Percentiles rank a stretch among this genome's conserved stretches.
These are phyloP conservation scores for Zosterops borbonicus DNA, from an alignment of 2,113 vertebrate species.

Conservation along the genomic window DNA sequence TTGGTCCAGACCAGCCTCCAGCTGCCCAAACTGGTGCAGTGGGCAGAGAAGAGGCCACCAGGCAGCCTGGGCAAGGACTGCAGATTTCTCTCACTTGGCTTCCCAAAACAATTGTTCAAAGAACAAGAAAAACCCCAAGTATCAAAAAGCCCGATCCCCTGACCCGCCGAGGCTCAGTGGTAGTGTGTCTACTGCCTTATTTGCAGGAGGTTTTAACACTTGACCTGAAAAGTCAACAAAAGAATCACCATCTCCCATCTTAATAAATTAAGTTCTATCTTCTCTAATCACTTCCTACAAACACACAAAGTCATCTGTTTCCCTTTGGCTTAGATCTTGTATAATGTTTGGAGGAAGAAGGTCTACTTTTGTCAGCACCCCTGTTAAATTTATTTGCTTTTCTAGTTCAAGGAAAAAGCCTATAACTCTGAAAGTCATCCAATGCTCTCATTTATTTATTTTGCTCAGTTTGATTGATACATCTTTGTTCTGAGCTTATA, in stretches of 20 bases:
- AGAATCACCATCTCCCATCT: conserved; percentile 60
- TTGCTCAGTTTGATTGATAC: conserved; percentile 29
- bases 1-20: background rate
- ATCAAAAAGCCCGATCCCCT: background rate
- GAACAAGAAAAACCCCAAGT: background rate
- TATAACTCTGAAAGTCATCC: conserved; percentile 47
- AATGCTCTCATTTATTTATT: conserved; percentile 54
- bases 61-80: background rate
- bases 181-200: conserved; percentile 35
- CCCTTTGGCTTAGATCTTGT: conserved; percentile 66
- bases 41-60: background rate
- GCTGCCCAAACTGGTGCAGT: background rate
- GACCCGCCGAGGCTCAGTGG: background rate
- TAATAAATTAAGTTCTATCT: conserved; percentile 71
- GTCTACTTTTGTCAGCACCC: conserved; percentile 58
- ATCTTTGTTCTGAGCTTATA: conserved; percentile 18
- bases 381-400: conserved; percentile 70
- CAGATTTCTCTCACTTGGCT: background rate
- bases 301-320: conserved; percentile 71
- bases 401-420: conserved; percentile 59
- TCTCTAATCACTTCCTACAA: conserved; percentile 71
- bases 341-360: conserved; percentile 62
- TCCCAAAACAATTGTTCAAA: conserved; percentile 2
- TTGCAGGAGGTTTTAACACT: conserved; percentile 71
- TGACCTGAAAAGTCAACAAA: conserved; percentile 72